phyloP scores from a whole-genome alignment of 2,888 invertebrate species.

The Agriopis leucophaearia region DNA sequence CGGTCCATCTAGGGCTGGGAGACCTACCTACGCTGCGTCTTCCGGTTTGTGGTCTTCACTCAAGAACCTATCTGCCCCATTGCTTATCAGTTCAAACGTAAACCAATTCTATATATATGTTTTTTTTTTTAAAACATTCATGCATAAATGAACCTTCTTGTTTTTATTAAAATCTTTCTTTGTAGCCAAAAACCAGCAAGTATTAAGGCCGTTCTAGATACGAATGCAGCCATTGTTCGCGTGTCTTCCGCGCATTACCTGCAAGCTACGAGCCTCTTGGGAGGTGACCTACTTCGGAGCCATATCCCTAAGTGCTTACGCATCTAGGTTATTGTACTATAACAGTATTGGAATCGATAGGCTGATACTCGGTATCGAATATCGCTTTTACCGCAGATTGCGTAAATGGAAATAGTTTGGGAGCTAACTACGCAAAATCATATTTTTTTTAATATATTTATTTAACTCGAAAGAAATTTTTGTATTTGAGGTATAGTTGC shows the following conservation, averaged over 20 bases:
- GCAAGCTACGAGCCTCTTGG: constrained; percentile 67
- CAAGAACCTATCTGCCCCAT: too few species aligned
- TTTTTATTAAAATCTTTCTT: constrained; percentile 28
- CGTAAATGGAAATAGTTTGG: constrained; percentile 61
- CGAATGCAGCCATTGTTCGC: constrained; percentile 68
- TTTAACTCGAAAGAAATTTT: too few species aligned
- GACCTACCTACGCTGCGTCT: too few species aligned
- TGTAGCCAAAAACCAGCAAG: constrained; percentile 46
- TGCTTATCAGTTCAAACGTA: too few species aligned
- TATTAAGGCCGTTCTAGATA: constrained; percentile 54
- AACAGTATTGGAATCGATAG: constrained; percentile 68
- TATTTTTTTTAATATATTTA: neutral
- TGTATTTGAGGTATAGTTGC: too few species aligned
- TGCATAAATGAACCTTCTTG: neutral
- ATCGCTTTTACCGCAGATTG: constrained; percentile 72
- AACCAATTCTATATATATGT: too few species aligned
- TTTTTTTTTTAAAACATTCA: too few species aligned
- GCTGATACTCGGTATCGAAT: constrained; percentile 64
- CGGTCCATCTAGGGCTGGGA: too few species aligned
- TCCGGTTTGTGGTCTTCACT: too few species aligned
- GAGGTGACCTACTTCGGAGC: constrained; percentile 75
- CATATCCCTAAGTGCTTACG: constrained; percentile 79
- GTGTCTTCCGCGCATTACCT: constrained; percentile 73
- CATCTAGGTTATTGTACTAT: constrained; percentile 77
- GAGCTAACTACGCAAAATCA: constrained; percentile 3